phyloP scores from a whole-genome alignment of 2,113 vertebrate genomes.

The Limanda limanda region DNA sequence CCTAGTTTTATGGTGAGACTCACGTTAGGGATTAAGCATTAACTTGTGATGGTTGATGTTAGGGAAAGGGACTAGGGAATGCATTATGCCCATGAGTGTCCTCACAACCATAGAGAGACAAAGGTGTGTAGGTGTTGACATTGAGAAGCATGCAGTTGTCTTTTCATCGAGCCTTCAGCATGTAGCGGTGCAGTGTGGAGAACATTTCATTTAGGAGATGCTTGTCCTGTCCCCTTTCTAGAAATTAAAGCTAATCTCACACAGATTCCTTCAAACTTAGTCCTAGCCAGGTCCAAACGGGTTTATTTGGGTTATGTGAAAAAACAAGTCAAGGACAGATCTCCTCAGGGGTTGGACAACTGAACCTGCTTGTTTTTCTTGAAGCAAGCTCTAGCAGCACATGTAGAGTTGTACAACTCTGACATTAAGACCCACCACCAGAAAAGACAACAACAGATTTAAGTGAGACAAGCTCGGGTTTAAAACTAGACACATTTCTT shows the following conservation, averaged over 20 bases:
- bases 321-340: not conserved
- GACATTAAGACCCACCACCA: not conserved
- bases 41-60: too few species aligned
- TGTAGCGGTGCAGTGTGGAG: not conserved
- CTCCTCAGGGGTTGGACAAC: not conserved
- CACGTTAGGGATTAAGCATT: too few species aligned
- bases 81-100: not conserved
- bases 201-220: not conserved
- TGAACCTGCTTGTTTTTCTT: too few species aligned
- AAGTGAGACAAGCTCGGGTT: too few species aligned
- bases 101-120: not conserved
- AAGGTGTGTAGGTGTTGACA: slow-evolving; percentile 5
- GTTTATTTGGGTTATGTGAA: not conserved
- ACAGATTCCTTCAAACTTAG: not conserved
- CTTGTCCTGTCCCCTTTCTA: too few species aligned
- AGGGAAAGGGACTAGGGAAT: too few species aligned
- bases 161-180: not conserved
- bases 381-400: too few species aligned
- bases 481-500: too few species aligned
- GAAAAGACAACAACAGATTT: too few species aligned
- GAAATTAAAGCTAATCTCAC: not conserved
- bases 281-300: not conserved
- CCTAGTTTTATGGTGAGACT: too few species aligned
- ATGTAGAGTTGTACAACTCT: too few species aligned
- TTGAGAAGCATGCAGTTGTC: not conserved